A percentile compares a stretch with the other conserved stretches of the same genome.
Evolutionary conservation across 2,888 invertebrate genomes (phyloP).

Genomic region (Andrena marginata): DNA sequence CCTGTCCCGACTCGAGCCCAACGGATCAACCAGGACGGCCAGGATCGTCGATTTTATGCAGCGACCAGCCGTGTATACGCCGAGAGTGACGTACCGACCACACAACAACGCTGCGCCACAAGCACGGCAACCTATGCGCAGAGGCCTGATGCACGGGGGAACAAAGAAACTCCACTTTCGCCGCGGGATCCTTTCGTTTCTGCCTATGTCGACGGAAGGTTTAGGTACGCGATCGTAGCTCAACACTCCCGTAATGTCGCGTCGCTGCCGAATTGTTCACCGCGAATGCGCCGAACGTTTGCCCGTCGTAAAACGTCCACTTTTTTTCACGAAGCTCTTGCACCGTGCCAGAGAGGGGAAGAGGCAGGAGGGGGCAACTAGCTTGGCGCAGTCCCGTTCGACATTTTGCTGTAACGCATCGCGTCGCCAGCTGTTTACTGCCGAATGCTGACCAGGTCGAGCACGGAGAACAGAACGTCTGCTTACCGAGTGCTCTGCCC

Average conservation of each 20-base stretch:
- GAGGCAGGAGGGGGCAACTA: conserved; percentile 64
- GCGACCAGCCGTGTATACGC: conserved; percentile 40
- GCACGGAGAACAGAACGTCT: conserved; percentile 76
- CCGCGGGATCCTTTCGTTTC: conserved; percentile 50
- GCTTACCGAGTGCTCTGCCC: conserved; percentile 36
- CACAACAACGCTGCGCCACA: conserved; percentile 82
- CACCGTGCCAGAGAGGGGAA: conserved; percentile 39
- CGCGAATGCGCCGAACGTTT: conserved; percentile 33
- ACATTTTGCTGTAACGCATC: conserved; percentile 79
- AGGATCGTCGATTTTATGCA: conserved; percentile 32
- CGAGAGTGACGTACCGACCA: conserved; percentile 61
- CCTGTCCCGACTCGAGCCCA: background rate
- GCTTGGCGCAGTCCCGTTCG: conserved; percentile 70
- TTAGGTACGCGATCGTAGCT: background rate
- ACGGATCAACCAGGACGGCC: conserved; percentile 30
- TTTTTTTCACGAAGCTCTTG: conserved; percentile 53
- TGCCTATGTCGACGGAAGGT: background rate
- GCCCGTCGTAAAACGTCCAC: conserved; percentile 30
- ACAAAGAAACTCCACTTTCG: conserved; percentile 79
- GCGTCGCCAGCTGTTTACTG: conserved; percentile 83
- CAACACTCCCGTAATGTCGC: conserved; percentile 26
- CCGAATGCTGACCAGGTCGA: conserved; percentile 59
- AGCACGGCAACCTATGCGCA: conserved; percentile 78
- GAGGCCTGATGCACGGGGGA: conserved; percentile 64
- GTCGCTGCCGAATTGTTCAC: conserved; percentile 30